Evolutionary conservation across 2,113 vertebrate genomes (phyloP), one percentile per base, ranked within the genome.

Genomic region (Indicator maculatus): DNA sequence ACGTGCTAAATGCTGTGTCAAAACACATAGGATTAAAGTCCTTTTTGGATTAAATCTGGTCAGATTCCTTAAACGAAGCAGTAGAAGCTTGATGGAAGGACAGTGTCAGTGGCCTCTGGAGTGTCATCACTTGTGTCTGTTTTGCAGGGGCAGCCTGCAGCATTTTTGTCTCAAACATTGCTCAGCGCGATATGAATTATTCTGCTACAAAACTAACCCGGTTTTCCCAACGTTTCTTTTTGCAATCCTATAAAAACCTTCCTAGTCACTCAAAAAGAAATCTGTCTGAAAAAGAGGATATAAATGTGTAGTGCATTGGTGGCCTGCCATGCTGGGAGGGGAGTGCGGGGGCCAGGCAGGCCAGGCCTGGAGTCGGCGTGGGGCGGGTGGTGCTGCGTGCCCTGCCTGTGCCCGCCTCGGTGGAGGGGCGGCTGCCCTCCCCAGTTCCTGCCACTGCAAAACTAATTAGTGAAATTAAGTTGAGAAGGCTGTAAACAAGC

Each of bases 401-500:
- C 26, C 45, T 91, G 50, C 18, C 89, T 15, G 65, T 38, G 26
- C 33, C 24, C 21, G 15, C 11, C 79, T 31, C 8, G 9, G 1
- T 1, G 0, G 24, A 44, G 77, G 44, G 50, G 28, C 81, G 36
- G 41, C 89, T 12, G 3, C 70, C 72, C 83, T 45, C 45, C 74
- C 44, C 41, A 20, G 77, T 95, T 93, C 78, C 79, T 93, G 36
- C 85, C 78, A 96, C 91, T 89, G 95, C 90, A 97, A 95, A 97
- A 97, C 95, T 98, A 97, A 98, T 98, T 98, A 97, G 95, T 97
- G 94, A 97, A 97, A 96, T 98, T 97, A 97, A 95, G 90, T 97
- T 97, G 97, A 96, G 97, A 96, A 96, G 8, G 83, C 93, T 97
- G 94, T 97, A 97, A 98, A 97, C 96, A 98, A 97, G 93, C 89